Percentiles rank a stretch among this genome's conserved stretches.
phyloP scores from a whole-genome alignment of 2,113 vertebrate species.

The Spheniscus mendiculus region DNA sequence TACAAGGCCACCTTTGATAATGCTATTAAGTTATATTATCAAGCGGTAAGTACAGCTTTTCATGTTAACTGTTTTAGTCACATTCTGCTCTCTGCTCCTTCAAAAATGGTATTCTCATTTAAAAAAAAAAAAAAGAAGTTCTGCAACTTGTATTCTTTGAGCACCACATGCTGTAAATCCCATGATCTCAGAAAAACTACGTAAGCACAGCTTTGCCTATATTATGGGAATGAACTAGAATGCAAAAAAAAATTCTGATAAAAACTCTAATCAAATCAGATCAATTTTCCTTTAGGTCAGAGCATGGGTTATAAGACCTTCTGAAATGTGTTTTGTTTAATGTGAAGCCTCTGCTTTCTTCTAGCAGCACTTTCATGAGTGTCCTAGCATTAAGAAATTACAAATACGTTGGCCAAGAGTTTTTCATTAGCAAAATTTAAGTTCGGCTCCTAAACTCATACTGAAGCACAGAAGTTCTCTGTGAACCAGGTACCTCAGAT shows the following conservation, averaged over 20 bases:
- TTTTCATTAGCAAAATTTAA: background rate
- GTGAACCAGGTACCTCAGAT: background rate
- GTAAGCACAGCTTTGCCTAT: background rate
- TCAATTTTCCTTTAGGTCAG: background rate
- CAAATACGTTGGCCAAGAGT: background rate
- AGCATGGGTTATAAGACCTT: background rate
- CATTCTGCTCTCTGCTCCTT: background rate
- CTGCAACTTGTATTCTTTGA: background rate
- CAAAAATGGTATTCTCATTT: background rate
- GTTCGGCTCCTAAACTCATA: background rate
- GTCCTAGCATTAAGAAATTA: background rate
- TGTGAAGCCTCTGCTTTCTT: background rate
- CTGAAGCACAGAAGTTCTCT: background rate
- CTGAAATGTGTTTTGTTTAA: background rate
- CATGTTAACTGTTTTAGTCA: background rate
- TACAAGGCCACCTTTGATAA: background rate
- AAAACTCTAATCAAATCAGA: background rate
- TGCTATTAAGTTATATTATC: background rate
- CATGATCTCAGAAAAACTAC: background rate
- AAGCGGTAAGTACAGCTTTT: background rate
- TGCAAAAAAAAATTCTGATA: background rate
- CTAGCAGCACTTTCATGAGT: background rate
- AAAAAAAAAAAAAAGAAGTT: background rate
- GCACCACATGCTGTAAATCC: rapidly evolving
- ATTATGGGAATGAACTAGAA: background rate